Percentiles rank a stretch among this genome's conserved stretches.
These are phyloP conservation scores for Drosophila paramelanica DNA, from an alignment of 2,888 invertebrate genomes.

Conservation along the genomic window DNA sequence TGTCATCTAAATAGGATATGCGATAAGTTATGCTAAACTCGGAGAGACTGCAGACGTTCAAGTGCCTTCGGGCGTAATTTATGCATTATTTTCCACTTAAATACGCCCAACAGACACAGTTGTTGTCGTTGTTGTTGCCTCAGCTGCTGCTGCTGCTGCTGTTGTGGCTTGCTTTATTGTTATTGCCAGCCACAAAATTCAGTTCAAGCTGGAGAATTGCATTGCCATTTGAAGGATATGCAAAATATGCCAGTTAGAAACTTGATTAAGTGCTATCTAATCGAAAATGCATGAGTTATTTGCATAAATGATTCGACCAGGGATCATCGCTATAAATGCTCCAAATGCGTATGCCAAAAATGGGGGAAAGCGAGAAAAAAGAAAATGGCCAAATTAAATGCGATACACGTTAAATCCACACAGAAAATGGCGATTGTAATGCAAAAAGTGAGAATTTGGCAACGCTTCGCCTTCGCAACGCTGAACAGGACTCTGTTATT, in stretches of 20 bases:
- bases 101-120: slow-evolving; percentile 42
- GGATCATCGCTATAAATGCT: neutral
- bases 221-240: slow-evolving; percentile 26
- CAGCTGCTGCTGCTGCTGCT: slow-evolving; percentile 11
- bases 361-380: neutral
- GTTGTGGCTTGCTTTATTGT: slow-evolving; percentile 35
- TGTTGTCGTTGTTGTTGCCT: slow-evolving; percentile 5
- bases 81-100: slow-evolving; percentile 75
- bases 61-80: slow-evolving; percentile 66
- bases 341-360: too few species aligned
- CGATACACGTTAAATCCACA: slow-evolving; percentile 32
- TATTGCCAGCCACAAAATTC: slow-evolving; percentile 39
- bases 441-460: slow-evolving; percentile 7
- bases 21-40: slow-evolving; percentile 68
- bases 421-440: slow-evolving; percentile 19
- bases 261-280: slow-evolving; percentile 61
- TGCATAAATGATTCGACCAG: slow-evolving; percentile 60
- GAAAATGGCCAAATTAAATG: slow-evolving; percentile 44
- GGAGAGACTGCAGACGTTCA: slow-evolving; percentile 38
- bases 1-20: slow-evolving; percentile 71
- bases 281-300: slow-evolving; percentile 70
- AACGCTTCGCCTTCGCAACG: slow-evolving; percentile 12
- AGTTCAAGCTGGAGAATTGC: slow-evolving; percentile 41
- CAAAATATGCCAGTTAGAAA: slow-evolving; percentile 21
- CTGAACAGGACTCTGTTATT: slow-evolving; percentile 1